phyloP scores from a whole-genome alignment of 2,113 vertebrate species.

The Chroicocephalus ridibundus region DNA sequence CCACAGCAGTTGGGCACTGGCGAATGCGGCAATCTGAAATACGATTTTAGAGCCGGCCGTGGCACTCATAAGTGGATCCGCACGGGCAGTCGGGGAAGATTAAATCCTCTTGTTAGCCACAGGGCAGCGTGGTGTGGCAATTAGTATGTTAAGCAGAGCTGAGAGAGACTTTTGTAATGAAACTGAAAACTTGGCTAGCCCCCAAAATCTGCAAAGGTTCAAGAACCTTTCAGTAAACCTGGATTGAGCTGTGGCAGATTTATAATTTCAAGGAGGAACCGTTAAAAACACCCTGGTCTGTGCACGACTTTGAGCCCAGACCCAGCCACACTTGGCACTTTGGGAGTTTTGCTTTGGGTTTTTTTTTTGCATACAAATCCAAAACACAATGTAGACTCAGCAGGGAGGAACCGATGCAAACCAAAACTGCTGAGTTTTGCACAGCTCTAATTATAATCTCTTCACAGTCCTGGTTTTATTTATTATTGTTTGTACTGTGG shows the following conservation, averaged over 20 bases:
- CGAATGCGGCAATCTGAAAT: neutral
- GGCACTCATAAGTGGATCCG: neutral
- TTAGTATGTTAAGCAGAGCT: conserved; percentile 15
- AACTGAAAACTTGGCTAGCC: neutral
- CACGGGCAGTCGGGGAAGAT: neutral
- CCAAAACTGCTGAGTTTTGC: conserved; percentile 66
- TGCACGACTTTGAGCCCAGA: neutral
- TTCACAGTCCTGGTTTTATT: conserved; percentile 55
- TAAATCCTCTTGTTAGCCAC: neutral
- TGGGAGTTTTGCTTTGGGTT: conserved; percentile 23
- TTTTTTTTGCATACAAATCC: conserved; percentile 49
- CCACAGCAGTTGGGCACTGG: neutral
- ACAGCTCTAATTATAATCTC: conserved; percentile 62
- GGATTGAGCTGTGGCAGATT: neutral
- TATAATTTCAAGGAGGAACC: conserved; percentile 8
- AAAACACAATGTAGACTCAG: conserved; percentile 59
- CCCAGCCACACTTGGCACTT: neutral
- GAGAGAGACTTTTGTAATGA: conserved; percentile 10
- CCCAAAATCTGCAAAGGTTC: neutral
- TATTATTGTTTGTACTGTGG: conserved; percentile 61
- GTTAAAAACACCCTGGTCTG: neutral
- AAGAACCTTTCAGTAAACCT: conserved; percentile 27
- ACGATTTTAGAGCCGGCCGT: neutral
- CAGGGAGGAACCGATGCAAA: conserved; percentile 52
- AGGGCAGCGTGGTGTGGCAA: neutral